A percentile compares a stretch with the other conserved stretches of the same genome.
These are phyloP conservation scores for Coilia nasus DNA, from an alignment of 2,797 vertebrate species.

Conservation along the genomic window DNA sequence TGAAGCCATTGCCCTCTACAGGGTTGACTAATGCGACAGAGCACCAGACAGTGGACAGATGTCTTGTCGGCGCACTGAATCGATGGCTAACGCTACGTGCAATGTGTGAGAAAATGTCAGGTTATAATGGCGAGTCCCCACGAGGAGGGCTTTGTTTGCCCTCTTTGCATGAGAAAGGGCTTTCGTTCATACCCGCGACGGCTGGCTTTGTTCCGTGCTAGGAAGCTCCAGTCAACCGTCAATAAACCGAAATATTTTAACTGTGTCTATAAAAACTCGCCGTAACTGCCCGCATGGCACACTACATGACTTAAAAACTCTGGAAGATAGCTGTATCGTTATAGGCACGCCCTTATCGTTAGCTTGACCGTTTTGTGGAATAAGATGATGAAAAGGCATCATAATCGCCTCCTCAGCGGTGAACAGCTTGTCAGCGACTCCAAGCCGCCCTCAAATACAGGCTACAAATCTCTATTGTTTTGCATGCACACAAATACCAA, in stretches of 20 bases:
- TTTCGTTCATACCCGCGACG: slow-evolving; percentile 64
- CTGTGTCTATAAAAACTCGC: slow-evolving; percentile 27
- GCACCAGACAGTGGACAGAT: neutral
- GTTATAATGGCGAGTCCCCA: slow-evolving; percentile 63
- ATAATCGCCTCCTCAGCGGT: neutral
- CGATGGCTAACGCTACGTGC: slow-evolving; percentile 52
- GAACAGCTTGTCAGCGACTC: neutral
- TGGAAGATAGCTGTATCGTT: neutral
- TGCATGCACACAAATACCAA: neutral
- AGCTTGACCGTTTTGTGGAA: neutral
- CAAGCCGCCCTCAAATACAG: no score
- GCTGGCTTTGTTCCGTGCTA: slow-evolving; percentile 69
- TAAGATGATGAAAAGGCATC: neutral
- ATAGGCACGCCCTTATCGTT: neutral
- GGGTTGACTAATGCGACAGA: neutral
- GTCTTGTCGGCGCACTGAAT: slow-evolving; percentile 17
- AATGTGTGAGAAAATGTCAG: slow-evolving; percentile 63
- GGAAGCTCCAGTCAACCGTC: slow-evolving; percentile 69
- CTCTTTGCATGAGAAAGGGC: slow-evolving; percentile 61
- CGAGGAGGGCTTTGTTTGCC: slow-evolving; percentile 57
- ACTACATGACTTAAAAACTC: neutral
- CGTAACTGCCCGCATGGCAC: neutral
- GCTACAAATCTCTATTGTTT: neutral
- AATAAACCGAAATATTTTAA: slow-evolving; percentile 63
- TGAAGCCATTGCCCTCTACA: neutral